phyloP scores from a whole-genome alignment of 1,140 invertebrate genomes.

The Zelostemma sp. region DNA sequence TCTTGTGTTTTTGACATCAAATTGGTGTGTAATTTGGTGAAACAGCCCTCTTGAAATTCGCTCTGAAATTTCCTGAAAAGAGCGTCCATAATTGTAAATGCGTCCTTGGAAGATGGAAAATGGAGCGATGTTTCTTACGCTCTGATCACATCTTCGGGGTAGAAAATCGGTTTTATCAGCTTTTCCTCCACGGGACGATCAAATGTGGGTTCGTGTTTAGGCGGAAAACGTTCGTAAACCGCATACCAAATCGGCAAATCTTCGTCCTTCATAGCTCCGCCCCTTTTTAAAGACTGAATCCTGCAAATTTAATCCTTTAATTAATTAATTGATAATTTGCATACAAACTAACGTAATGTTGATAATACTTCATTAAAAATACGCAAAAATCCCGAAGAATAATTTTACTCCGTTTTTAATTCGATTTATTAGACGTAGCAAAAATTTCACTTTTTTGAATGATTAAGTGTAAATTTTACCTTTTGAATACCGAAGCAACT shows the following conservation, averaged over 20 bases:
- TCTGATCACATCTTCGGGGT: conserved; percentile 87
- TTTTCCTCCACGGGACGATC: conserved; percentile 74
- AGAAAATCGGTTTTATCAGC: conserved; percentile 80
- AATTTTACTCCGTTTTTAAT: too few relatives aligned
- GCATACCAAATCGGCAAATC: conserved; percentile 93
- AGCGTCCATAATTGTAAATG: too few relatives aligned
- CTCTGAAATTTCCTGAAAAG: conserved; percentile 76
- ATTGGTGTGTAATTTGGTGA: too few relatives aligned
- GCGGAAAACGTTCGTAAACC: conserved; percentile 88
- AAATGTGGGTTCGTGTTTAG: conserved; percentile 81
- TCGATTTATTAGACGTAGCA: too few relatives aligned
- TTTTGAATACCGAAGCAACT: conserved; percentile 79
- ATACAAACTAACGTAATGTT: too few relatives aligned
- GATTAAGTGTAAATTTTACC: conserved; percentile 65
- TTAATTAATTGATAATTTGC: conserved; percentile 3
- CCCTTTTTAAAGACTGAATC: conserved; percentile 79
- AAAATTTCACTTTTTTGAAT: conserved; percentile 13
- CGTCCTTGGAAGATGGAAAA: not conserved
- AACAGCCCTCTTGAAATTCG: conserved; percentile 54
- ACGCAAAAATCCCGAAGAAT: too few relatives aligned
- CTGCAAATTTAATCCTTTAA: conserved; percentile 70
- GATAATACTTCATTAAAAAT: too few relatives aligned
- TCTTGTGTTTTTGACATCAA: too few relatives aligned
- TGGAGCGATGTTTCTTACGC: conserved; percentile 74
- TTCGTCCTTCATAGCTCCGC: conserved; percentile 80